phyloP scores from a whole-genome alignment of 2,888 invertebrate species.

The Archaeoteleia sp. region DNA sequence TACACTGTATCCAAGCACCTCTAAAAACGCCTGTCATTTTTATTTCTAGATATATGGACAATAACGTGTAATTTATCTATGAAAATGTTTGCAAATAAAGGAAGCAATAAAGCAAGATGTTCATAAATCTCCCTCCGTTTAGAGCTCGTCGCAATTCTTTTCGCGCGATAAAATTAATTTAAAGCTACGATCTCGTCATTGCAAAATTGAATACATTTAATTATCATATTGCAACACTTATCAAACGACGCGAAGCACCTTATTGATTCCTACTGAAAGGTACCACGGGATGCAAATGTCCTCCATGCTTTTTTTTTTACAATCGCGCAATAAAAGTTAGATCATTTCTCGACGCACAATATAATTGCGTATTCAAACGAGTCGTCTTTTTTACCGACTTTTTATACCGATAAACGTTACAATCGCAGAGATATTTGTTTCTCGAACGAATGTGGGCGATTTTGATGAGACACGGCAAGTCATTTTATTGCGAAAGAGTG shows the following conservation, averaged over 20 bases:
- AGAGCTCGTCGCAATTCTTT: not conserved
- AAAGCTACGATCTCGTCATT: not conserved
- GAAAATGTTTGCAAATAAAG: slow-evolving; percentile 34
- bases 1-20: slow-evolving; percentile 1
- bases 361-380: not conserved
- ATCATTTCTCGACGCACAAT: not conserved
- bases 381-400: not conserved
- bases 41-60: slow-evolving; percentile 30
- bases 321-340: not conserved
- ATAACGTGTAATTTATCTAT: slow-evolving; percentile 28
- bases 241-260: too few species aligned
- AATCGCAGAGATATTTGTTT: not conserved
- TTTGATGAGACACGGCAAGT: slow-evolving; percentile 31
- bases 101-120: slow-evolving; percentile 26
- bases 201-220: not conserved
- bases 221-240: too few species aligned
- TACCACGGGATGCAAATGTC: not conserved
- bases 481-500: slow-evolving; percentile 25
- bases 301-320: too few species aligned
- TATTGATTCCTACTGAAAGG: not conserved
- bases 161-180: not conserved
- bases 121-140: slow-evolving; percentile 17
- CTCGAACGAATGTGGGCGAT: slow-evolving; percentile 19
- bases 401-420: not conserved
- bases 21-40: slow-evolving; percentile 21